phyloP scores from a whole-genome alignment of 2,113 vertebrate genomes.

The Nyctereutes procyonoides region DNA sequence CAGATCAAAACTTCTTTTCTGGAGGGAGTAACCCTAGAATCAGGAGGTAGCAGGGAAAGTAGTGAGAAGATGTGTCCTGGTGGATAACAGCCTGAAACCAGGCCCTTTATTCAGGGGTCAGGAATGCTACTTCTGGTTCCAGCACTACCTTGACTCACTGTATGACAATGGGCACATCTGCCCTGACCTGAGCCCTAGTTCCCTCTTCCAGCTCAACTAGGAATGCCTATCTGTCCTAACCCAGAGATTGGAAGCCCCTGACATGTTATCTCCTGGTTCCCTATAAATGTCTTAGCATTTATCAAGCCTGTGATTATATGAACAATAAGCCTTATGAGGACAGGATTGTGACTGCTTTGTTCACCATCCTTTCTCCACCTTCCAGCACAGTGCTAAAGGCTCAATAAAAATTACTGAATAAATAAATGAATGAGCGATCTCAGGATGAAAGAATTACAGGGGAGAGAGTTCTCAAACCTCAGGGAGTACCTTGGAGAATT shows the following conservation, averaged over 20 bases:
- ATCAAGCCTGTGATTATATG: slow-evolving; percentile 36
- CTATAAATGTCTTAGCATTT: slow-evolving; percentile 46
- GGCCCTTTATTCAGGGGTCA: slow-evolving; percentile 12
- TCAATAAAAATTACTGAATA: slow-evolving; percentile 24
- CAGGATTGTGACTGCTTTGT: neutral
- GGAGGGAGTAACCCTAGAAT: neutral
- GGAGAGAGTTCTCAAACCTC: slow-evolving; percentile 30
- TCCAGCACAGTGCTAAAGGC: slow-evolving; percentile 15
- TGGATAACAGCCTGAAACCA: slow-evolving; percentile 32
- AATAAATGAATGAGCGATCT: slow-evolving; percentile 34
- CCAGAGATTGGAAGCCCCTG: neutral
- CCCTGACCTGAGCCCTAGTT: slow-evolving; percentile 7
- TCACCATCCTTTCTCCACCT: slow-evolving; percentile 26
- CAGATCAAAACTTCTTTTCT: slow-evolving; percentile 31
- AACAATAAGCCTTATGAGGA: neutral
- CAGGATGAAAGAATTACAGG: neutral
- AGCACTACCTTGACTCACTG: neutral
- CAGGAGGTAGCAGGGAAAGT: neutral
- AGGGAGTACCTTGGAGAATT: neutral
- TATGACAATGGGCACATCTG: neutral
- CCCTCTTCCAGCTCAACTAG: slow-evolving; percentile 25
- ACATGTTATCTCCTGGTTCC: slow-evolving; percentile 14
- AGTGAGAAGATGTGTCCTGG: neutral
- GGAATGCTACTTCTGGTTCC: neutral
- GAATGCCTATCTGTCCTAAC: slow-evolving; percentile 15